Base-by-base conservation (phyloP, 2,113 vertebrate species). In the Toxostoma redivivum region DNA sequence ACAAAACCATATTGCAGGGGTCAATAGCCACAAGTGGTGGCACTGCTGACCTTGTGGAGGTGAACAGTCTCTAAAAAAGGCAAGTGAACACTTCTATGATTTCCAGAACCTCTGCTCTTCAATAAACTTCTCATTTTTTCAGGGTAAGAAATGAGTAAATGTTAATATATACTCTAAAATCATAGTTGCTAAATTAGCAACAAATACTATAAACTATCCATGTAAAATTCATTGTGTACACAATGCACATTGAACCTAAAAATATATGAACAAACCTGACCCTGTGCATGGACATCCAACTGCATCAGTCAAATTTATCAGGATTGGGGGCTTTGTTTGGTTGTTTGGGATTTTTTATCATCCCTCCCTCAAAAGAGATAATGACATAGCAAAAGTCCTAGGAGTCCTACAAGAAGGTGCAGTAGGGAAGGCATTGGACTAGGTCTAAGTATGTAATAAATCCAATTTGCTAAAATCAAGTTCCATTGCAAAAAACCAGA, bases 251-350 rank as follows among this genome's bases (percentile, higher is more conserved):
- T 53, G 16, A 78, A 38, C 8, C 17, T 40, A 44, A 50, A 30
- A 18, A 20, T 57, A 9, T 2, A 40, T 6, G 17, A 88, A 35
- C 33, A 62, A 69, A 74, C 12, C 17, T 38, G 33, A 21, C 5
- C 14, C 47, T 47, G 12, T 9, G 8, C 33, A 60, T 9, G 27
- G 56, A 35, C 17, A 73, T 51, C 27, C 31, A 54, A 11, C 11
- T 56, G 44, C 9, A 38, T 8, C 53, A 54, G 42, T 15, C 35
- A 21, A 21, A 60, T 56, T 67, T 37, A 79, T 35, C 33, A 51
- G 28, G 23, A n/a, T 1, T 4, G 9, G 11, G 3, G 0, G 4
- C 8, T 65, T 69, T 38, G 9, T 37, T 86, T 58, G 33, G 1
- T 35, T 81, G 2, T 30, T 30, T 24, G 7, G 5, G 3, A 3